These are phyloP conservation scores for Gouania willdenowi DNA, from an alignment of 2,797 vertebrate species.

Conservation along the genomic window DNA sequence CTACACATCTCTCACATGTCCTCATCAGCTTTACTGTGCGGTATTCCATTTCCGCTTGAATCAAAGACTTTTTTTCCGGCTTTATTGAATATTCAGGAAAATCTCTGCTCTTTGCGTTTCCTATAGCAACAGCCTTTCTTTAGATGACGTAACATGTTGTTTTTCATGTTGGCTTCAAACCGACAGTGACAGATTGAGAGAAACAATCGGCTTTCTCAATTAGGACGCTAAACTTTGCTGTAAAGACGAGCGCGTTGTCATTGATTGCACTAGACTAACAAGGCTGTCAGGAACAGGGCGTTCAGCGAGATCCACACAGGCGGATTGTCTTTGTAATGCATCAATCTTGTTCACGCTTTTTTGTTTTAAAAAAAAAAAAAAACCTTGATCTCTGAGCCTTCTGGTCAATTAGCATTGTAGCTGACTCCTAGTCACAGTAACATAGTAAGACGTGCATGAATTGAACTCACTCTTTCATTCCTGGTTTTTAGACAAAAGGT, in stretches of 20 bases:
- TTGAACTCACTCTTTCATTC: no score
- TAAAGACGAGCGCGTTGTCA: slow-evolving; percentile 1
- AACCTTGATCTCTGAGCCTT: no score
- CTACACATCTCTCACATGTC: no score
- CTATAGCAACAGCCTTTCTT: background rate
- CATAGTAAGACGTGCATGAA: background rate
- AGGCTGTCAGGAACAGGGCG: slow-evolving; percentile 2
- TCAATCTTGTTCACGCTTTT: slow-evolving; percentile 14
- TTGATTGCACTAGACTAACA: slow-evolving; percentile 3
- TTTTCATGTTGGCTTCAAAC: background rate
- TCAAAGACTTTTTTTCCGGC: no score
- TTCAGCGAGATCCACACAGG: background rate
- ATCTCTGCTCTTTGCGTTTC: no score
- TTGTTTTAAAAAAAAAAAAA: no score
- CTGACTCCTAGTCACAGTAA: slow-evolving; percentile 18
- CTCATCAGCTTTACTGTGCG: no score
- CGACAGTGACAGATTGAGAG: background rate
- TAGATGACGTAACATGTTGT: background rate
- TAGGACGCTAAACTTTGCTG: background rate
- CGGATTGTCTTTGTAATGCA: background rate
- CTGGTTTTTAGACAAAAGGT: background rate
- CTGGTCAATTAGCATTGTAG: background rate
- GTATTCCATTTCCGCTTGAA: no score
- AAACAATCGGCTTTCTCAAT: slow-evolving; percentile 4
- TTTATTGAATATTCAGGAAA: no score